Evolutionary conservation across 1,140 invertebrate species (phyloP), one percentile per base, ranked within the genome.

Genomic region (Neoseiulus cucumeris): DNA sequence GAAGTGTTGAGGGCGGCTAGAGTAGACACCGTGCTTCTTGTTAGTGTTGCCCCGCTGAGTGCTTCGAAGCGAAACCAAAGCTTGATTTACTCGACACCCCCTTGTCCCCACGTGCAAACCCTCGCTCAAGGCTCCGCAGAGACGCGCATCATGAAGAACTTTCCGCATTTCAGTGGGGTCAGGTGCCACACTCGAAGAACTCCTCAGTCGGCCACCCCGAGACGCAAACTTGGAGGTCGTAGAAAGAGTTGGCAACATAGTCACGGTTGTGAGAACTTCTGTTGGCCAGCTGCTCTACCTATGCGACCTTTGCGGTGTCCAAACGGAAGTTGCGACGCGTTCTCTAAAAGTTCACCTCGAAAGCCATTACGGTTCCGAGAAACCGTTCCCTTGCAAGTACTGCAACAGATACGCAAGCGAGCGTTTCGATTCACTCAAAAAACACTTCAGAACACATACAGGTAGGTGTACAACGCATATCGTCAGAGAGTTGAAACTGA

Each of bases 321-420:
- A 59, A 20, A 59, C 51, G 4, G 51, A 59, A 20, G 51, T 59
- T 2, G 51, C 51, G 12, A 59, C 51, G 1, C 51, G 51, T 17
- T 59, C 51, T 6, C 22, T 59, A 9, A 59, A 59, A 33, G 51
- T 59, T 2, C 51, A 59, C 33, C 22, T 59, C 25, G 51, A 59
- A 33, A 59, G 25, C 6, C 51, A 59, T 59, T 59, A 59, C 51
- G 51, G 51, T 33, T 33, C 51, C 14, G 51, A 59, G 22, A 59
- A 59, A 25, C 51, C 51, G 14, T 59, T 59, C 9, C 51, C 51
- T 20, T 59, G 51, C 51, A 59, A 59, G 51, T 59, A 29, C 22
- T 59, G 51, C 22, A 59, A 59, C 9, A 59, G 51, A 14, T 59
- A 59, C 9, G 51, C 51, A 2, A 59, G 51, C 22, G 51, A 59